A percentile compares a stretch with the other conserved stretches of the same genome.
Conservation (phyloP, 2,113 vertebrate genomes). For the Apodemus speciosus region DNA sequence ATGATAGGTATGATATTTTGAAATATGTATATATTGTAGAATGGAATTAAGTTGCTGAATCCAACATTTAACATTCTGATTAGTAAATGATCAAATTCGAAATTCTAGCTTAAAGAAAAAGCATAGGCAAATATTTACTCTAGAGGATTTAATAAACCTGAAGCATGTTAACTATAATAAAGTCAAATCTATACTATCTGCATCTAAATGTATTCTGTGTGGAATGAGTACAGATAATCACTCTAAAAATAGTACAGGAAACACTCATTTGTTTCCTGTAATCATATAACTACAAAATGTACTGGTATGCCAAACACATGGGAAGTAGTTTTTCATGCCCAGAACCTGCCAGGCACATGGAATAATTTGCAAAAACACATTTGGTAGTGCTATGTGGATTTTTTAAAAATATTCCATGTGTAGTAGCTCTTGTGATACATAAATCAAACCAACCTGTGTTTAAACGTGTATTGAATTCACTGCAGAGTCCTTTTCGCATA, state of each 20-base stretch:
- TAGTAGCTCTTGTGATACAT: background rate
- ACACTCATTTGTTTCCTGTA: constrained; percentile 30
- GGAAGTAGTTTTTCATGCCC: background rate
- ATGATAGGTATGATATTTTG: background rate
- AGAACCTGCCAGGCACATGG: constrained; percentile 52
- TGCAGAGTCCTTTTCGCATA: background rate
- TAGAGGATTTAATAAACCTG: no score
- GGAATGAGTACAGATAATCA: background rate
- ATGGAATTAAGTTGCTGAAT: background rate
- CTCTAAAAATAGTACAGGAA: constrained; percentile 20
- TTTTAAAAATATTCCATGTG: background rate
- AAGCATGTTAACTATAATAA: background rate
- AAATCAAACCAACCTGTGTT: constrained; percentile 18
- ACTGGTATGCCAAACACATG: constrained; percentile 48
- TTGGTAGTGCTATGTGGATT: background rate
- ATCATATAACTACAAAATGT: constrained; percentile 11
- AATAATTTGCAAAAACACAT: constrained; percentile 47
- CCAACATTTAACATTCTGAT: background rate
- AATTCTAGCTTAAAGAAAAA: background rate
- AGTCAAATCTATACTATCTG: background rate
- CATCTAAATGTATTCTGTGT: background rate
- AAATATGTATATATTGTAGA: background rate
- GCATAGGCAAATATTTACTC: background rate
- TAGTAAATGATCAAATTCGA: background rate
- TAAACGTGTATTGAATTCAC: background rate